These are phyloP conservation scores for Acrossocheilus wenchowensis DNA, from an alignment of 2,797 vertebrate species.

Conservation along the genomic window DNA sequence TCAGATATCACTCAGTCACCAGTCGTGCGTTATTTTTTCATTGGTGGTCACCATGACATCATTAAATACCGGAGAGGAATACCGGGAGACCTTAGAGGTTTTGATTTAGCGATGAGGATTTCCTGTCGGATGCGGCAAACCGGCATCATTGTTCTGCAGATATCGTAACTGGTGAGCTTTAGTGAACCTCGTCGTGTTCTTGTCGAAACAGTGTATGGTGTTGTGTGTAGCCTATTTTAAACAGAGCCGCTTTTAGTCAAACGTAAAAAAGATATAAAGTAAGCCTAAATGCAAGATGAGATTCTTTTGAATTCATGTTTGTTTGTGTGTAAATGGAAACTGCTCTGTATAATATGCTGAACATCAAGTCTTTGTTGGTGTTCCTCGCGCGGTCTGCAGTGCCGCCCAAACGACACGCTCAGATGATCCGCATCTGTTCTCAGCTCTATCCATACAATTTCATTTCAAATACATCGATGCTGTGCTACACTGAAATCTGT, in stretches of 20 bases:
- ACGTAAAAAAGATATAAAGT: not conserved
- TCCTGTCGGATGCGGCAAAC: slow-evolving; percentile 50
- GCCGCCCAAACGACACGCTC: slow-evolving; percentile 7
- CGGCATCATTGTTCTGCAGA: slow-evolving; percentile 40
- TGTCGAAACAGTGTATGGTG: no score
- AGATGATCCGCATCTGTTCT: not conserved
- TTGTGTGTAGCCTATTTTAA: not conserved
- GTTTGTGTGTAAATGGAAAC: not conserved
- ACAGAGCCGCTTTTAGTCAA: not conserved
- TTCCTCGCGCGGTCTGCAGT: slow-evolving; percentile 6
- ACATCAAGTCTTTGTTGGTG: slow-evolving; percentile 19
- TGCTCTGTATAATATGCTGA: not conserved
- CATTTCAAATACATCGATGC: not conserved
- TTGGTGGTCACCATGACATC: slow-evolving; percentile 41
- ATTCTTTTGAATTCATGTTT: not conserved
- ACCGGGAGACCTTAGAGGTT: slow-evolving; percentile 34
- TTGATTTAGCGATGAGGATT: slow-evolving; percentile 39
- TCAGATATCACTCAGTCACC: not conserved
- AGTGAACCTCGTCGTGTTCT: not conserved
- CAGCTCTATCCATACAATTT: not conserved
- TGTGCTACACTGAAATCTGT: not conserved
- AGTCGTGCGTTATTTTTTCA: slow-evolving; percentile 22
- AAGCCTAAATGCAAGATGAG: not conserved
- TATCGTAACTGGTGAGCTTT: slow-evolving; percentile 28
- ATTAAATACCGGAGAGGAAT: slow-evolving; percentile 39